A percentile compares a stretch with the other conserved stretches of the same genome.
Evolutionary conservation across 1,140 invertebrate genomes (phyloP).

Genomic region (Cydia fagiglandana): DNA sequence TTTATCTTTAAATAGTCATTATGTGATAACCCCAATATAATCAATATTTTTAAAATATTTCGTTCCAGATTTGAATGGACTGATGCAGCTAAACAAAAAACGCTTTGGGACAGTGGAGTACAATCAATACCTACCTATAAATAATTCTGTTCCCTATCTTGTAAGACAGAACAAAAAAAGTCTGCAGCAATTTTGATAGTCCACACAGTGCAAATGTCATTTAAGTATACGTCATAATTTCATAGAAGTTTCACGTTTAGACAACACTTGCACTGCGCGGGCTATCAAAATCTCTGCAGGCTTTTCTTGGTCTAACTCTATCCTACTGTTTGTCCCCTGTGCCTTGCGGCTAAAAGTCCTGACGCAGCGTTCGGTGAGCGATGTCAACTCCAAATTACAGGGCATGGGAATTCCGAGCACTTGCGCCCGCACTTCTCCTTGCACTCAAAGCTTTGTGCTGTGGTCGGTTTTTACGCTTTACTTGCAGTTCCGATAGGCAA

Average conservation of each 20-base stretch:
- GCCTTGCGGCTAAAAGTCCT: conserved; percentile 39
- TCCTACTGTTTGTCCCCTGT: conserved; percentile 20
- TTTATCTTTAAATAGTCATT: too few relatives aligned
- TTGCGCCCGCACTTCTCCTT: conserved; percentile 50
- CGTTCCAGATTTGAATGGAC: too few relatives aligned
- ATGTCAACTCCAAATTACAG: conserved; percentile 64
- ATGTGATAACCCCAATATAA: too few relatives aligned
- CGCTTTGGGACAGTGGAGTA: neutral
- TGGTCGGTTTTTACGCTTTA: conserved; percentile 60
- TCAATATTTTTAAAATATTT: too few relatives aligned
- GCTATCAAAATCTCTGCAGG: too few relatives aligned
- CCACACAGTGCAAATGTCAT: too few relatives aligned
- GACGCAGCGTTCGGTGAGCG: conserved; percentile 39
- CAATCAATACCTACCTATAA: neutral
- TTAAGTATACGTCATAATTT: too few relatives aligned
- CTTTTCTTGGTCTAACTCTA: neutral
- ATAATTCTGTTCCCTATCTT: neutral
- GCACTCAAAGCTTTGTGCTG: conserved; percentile 63
- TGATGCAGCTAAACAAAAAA: neutral
- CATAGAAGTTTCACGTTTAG: too few relatives aligned
- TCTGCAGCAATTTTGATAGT: too few relatives aligned
- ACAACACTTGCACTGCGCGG: too few relatives aligned
- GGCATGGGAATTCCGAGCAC: conserved; percentile 48
- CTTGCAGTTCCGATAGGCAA: conserved; percentile 47
- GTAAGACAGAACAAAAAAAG: neutral